These are phyloP conservation scores for Varroa destructor DNA, from an alignment of 1,140 invertebrate genomes.

Conservation along the genomic window DNA sequence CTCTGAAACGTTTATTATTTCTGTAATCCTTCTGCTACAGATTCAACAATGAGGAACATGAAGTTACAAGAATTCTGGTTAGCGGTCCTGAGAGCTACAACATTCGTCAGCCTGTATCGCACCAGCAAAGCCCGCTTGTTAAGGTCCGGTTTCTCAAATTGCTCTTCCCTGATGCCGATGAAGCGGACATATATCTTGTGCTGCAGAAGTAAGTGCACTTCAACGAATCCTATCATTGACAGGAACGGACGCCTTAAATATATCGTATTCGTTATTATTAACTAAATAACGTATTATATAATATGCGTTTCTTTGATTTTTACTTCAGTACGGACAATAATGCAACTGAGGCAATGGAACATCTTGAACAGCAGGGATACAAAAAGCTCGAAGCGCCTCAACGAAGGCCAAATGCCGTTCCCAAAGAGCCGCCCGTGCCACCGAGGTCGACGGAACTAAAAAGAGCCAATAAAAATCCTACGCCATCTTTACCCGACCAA, in stretches of 20 bases:
- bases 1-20: neutral
- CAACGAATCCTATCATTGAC: neutral
- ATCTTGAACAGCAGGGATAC: conserved; percentile 60
- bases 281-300: too few relatives aligned
- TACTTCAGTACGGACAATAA: conserved; percentile 63
- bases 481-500: conserved; percentile 52
- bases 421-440: conserved; percentile 34
- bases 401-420: conserved; percentile 40
- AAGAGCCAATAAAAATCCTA: conserved; percentile 40
- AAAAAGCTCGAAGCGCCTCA: conserved; percentile 53
- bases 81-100: conserved; percentile 31
- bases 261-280: too few relatives aligned
- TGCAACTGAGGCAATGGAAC: conserved; percentile 67
- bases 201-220: conserved; percentile 42
- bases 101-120: conserved; percentile 42
- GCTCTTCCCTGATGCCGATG: conserved; percentile 75
- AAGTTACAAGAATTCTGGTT: conserved; percentile 35
- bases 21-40: conserved; percentile 25
- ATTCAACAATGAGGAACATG: conserved; percentile 36
- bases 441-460: conserved; percentile 37
- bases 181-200: conserved; percentile 68
- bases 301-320: conserved; percentile 1
- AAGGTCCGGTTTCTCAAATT: conserved; percentile 82
- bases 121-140: conserved; percentile 67
- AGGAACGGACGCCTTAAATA: neutral